Base-by-base conservation (phyloP, 2,888 invertebrate genomes). In the Automeris io region DNA sequence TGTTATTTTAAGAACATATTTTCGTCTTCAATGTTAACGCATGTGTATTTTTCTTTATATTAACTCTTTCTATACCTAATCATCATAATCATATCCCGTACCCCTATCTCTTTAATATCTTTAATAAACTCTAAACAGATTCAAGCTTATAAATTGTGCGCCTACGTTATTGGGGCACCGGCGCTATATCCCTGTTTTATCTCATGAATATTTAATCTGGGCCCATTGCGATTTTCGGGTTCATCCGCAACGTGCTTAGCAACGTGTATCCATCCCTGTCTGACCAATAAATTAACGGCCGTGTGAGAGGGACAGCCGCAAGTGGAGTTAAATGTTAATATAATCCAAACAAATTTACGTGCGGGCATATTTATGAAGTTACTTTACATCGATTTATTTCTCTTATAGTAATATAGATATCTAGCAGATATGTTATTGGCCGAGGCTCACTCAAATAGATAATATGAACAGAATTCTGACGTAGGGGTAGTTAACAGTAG, bases 161-260 rank as follows among this genome's bases (percentile, higher is more conserved):
- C n/a, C 13, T 16, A 16, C 16, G 29, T 29, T 29, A 29, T n/a
- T n/a, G 39, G 39, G 45, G 41, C 25, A 33, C 37, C 29, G 32
- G 26, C 18, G 33, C 49, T 53, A 53, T 56, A 48, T 48, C 41
- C 42, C 40, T 56, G 59, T 57, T 62, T 57, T 54, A 58, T 60
- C 67, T 70, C 71, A 74, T 75, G 73, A 75, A 75, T 75, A 71
- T 70, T 66, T 72, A 74, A 72, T 51, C 55, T 51, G 47, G 19
- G 54, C 59, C 56, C 51, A 58, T 55, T 51, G 57, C 67, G 67
- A 70, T 69, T 65, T 71, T 70, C 61, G 16, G 54, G 59, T 51
- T 48, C 44, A 46, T 43, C 42, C 42, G 43, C 42, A 37, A 47
- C 46, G 44, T 49, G 46, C 46, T 38, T 37, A 49, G 47, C 47